Evolutionary conservation across 2,888 invertebrate species (phyloP), one percentile per base, ranked within the genome.

Genomic region (Monochamus alternatus): DNA sequence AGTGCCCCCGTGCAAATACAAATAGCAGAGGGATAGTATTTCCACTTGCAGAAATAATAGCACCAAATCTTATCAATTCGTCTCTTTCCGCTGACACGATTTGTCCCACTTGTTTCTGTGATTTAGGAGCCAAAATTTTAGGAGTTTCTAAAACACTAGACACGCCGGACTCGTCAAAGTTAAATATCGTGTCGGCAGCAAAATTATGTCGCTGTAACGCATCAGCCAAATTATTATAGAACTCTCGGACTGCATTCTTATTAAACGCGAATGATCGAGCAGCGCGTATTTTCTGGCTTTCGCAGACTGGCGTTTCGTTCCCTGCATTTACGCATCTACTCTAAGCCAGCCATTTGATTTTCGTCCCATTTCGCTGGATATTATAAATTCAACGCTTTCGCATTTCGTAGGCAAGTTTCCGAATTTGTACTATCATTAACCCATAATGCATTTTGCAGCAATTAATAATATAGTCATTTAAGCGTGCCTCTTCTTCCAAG

Each of bases 1-100:
- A 38, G 7, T 38, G 38, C 7, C 1, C 38, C 4, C 38, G 66
- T 32, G 74, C 75, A 68, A 75, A 79, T 31, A 87, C 75, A 67
- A 86, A 87, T 64, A 86, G 68, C 10, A 86, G 87, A n/a, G 85
- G 85, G 38, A 87, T 83, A 5, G 84, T 82, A 72, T 86, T 84
- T 71, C 82, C 84, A 65, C 76, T 78, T 58, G 84, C 84, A 44
- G 80, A 85, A 63, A 81, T 84, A 43, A 87, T 87, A 70, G 80
- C 77, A 8, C 84, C 82, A 51, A 88, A 77, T 51, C 87, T 87
- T 0, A 88, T 85, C 4, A 78, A 86, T 10, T 86, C 85, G 0
- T 87, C 87, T 43, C 86, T 79, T 80, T 89, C 88, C 0, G 84
- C 85, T n/a, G 87, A 38, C 4, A 38, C 38, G 38, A 38, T 38